Evolutionary conservation across 1,140 invertebrate genomes (phyloP), one percentile per base, ranked within the genome.

Genomic region (Drosophila nasuta): DNA sequence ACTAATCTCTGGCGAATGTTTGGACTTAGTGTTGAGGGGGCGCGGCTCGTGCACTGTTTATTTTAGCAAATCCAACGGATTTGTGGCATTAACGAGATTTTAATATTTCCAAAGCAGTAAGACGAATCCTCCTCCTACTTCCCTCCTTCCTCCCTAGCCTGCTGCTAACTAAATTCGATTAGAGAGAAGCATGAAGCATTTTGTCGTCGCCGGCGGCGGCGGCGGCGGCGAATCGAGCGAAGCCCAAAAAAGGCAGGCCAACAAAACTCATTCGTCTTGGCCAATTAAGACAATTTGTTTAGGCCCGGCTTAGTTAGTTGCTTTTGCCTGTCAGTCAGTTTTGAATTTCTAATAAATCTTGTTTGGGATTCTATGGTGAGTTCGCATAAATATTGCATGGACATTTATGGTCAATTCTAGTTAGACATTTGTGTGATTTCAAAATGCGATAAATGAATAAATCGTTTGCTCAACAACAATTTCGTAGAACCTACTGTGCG

Each of bases 241-340:
- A 28, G 54, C 56, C 69, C 75, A 60, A 67, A 77, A 73, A 77
- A 77, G 77, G 77, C 69, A 64, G 64, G 28, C 54, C 54, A 15
- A 15, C 58, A 73, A 38, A 38, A 69, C 62, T 58, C 77, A 79
- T 79, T 79, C 77, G 77, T 77, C 75, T 77, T 77, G 75, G 75
- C 78, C 78, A 77, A 74, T 80, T 80, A 80, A 79, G 75, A 77
- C 75, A 79, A 79, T 79, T 79, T 79, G 77, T 79, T 79, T 72
- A 71, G 68, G 52, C n/a, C 45, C 54, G 15, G 54, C 13, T 13
- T 48, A 48, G 33, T 17, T 41, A 38, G 54, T 57, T 15, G 52
- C 51, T 54, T 25, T 17, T 33, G 51, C 62, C 62, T 41, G 62
- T 62, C 28, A 38, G 57, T 66, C 43, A 35, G 63, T 51, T 25